Evolutionary conservation across 2,888 invertebrate genomes (phyloP).

Genomic region (Schizotus pectinicornis): DNA sequence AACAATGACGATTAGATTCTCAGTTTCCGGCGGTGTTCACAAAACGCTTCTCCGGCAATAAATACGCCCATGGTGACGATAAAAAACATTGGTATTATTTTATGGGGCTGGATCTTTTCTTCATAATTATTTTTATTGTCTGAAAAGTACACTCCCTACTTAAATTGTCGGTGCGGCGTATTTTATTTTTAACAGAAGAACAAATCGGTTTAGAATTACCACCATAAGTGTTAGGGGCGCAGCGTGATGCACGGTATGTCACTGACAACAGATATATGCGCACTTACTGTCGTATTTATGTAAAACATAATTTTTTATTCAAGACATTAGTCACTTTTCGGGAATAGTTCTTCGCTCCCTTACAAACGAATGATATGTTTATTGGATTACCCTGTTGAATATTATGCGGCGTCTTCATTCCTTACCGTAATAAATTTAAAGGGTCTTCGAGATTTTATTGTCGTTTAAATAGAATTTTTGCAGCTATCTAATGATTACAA

Average conservation of each 20-base stretch:
- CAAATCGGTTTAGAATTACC: slow-evolving; percentile 30
- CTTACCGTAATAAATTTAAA: no score
- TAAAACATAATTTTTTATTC: slow-evolving; percentile 31
- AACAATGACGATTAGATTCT: neutral
- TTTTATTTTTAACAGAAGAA: slow-evolving; percentile 28
- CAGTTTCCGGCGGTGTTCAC: neutral
- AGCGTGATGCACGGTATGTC: slow-evolving; percentile 30
- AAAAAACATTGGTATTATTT: slow-evolving; percentile 3
- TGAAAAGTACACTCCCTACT: slow-evolving; percentile 12
- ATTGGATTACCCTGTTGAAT: slow-evolving; percentile 7
- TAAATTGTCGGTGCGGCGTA: slow-evolving; percentile 13
- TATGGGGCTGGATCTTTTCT: slow-evolving; percentile 7
- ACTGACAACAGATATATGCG: slow-evolving; percentile 31
- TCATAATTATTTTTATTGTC: slow-evolving; percentile 22
- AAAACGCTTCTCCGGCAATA: slow-evolving; percentile 1
- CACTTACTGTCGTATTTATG: slow-evolving; percentile 28
- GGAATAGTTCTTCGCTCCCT: slow-evolving; percentile 16
- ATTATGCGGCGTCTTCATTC: neutral
- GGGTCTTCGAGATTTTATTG: no score
- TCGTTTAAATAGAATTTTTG: no score
- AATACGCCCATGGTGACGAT: slow-evolving; percentile 7
- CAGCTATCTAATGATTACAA: no score
- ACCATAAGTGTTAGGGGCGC: slow-evolving; percentile 27
- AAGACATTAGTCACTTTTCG: slow-evolving; percentile 24
- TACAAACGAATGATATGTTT: slow-evolving; percentile 22